Evolutionary conservation across 2,888 invertebrate species (phyloP).

Genomic region (Trissolcus japonicus): DNA sequence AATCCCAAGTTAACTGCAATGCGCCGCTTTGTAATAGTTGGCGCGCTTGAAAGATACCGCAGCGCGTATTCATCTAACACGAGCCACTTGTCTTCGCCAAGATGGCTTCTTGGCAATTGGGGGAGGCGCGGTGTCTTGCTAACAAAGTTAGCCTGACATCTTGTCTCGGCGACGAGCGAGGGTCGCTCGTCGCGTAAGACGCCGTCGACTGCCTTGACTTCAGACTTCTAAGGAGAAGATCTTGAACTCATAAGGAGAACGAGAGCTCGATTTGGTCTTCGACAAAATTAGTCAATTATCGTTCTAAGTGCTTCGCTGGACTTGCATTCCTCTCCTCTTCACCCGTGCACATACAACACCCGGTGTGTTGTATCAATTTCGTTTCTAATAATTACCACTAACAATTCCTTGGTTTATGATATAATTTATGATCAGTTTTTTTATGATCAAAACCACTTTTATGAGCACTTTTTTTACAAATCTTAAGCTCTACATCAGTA

Average conservation of each 20-base stretch:
- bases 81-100: conserved; percentile 70
- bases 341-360: conserved; percentile 13
- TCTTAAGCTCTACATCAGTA: too few relatives aligned
- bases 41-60: conserved; percentile 63
- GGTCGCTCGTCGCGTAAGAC: conserved; percentile 60
- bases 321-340: conserved; percentile 47
- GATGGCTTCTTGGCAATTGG: conserved; percentile 72
- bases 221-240: conserved; percentile 54
- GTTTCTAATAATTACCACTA: neutral
- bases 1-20: conserved; percentile 70
- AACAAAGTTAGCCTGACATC: conserved; percentile 74
- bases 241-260: conserved; percentile 56
- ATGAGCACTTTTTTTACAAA: neutral
- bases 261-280: conserved; percentile 69
- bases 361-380: conserved; percentile 9
- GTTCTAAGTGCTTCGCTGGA: conserved; percentile 71
- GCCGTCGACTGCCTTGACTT: conserved; percentile 48
- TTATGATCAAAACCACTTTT: neutral
- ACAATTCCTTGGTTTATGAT: neutral
- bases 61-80: conserved; percentile 65
- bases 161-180: conserved; percentile 62
- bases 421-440: neutral
- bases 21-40: conserved; percentile 64
- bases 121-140: conserved; percentile 52
- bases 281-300: conserved; percentile 75